These are phyloP conservation scores for Synergus japonicus DNA, from an alignment of 2,888 invertebrate species.

Conservation along the genomic window DNA sequence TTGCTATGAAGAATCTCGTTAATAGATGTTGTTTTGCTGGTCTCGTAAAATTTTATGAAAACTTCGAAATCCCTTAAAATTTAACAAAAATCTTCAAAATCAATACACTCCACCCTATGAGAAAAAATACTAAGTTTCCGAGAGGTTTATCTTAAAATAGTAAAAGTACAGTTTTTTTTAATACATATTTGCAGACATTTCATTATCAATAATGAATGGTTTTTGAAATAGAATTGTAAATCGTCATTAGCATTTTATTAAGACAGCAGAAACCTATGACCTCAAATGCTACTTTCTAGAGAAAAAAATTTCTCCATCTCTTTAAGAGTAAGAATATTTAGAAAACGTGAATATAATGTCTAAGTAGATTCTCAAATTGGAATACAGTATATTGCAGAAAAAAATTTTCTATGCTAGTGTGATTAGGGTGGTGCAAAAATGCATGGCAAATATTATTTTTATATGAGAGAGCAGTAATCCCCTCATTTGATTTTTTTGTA, in stretches of 20 bases:
- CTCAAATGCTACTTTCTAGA: conserved; percentile 32
- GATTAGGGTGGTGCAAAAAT: too few relatives aligned
- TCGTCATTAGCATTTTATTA: conserved; percentile 9
- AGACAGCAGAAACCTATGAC: conserved; percentile 19
- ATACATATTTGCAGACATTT: neutral
- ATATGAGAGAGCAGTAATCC: too few relatives aligned
- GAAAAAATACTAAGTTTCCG: too few relatives aligned
- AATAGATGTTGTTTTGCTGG: neutral
- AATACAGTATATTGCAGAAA: too few relatives aligned
- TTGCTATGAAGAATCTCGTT: neutral
- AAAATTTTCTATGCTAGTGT: too few relatives aligned
- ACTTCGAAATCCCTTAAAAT: too few relatives aligned
- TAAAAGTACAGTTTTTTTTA: neutral
- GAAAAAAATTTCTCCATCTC: conserved; percentile 8
- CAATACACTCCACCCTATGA: too few relatives aligned
- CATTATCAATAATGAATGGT: neutral
- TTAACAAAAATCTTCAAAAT: too few relatives aligned
- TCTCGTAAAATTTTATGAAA: too few relatives aligned
- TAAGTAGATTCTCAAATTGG: too few relatives aligned
- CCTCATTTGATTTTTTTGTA: neutral
- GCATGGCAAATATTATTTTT: too few relatives aligned
- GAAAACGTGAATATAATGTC: neutral
- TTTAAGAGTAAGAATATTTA: neutral
- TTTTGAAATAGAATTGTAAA: neutral
- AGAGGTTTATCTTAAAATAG: neutral